phyloP scores from a whole-genome alignment of 1,140 invertebrate species.

The Pogonomyrmex californicus region DNA sequence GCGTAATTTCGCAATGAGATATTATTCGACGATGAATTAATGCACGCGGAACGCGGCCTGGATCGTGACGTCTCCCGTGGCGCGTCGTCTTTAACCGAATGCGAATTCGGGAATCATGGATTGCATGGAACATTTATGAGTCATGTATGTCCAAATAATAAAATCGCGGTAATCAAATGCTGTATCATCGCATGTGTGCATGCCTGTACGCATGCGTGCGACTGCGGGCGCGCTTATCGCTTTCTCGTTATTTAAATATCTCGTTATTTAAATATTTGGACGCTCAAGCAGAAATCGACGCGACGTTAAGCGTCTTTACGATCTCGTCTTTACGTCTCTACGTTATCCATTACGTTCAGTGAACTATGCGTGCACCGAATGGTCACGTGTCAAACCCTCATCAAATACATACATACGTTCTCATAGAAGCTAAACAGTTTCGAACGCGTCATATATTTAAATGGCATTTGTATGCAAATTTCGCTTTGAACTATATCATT shows the following conservation, averaged over 20 bases:
- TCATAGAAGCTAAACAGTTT: no score
- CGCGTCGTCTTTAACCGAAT: neutral
- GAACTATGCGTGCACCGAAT: neutral
- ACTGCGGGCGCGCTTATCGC: neutral
- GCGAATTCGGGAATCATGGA: neutral
- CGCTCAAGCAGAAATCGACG: neutral
- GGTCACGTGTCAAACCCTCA: neutral
- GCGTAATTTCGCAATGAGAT: neutral
- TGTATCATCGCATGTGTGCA: neutral
- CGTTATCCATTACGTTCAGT: neutral
- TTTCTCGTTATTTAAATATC: neutral
- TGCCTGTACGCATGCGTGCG: neutral
- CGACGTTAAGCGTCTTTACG: neutral
- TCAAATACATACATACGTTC: no score
- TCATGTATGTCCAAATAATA: neutral
- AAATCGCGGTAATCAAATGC: neutral
- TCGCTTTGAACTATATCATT: no score
- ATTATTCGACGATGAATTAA: neutral
- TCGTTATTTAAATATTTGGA: neutral
- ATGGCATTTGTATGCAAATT: no score
- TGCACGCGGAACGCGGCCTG: neutral
- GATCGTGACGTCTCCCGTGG: neutral
- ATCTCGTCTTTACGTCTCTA: neutral
- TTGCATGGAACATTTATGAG: neutral
- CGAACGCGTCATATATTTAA: no score